Conservation (phyloP, 2,113 vertebrate genomes). For the Cyanoliseus patagonus region DNA sequence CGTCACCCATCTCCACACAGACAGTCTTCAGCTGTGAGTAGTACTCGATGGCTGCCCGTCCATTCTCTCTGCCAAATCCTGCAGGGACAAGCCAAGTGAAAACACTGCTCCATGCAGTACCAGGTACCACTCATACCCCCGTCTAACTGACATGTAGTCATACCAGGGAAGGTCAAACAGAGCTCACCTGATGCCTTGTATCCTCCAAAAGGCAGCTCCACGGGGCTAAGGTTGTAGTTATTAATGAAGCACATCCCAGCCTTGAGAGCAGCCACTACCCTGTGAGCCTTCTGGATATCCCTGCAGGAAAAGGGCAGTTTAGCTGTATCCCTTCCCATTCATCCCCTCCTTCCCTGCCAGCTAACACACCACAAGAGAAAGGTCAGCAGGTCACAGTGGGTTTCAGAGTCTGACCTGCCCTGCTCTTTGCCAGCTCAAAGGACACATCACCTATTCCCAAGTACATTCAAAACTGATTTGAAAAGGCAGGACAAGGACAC, state of each 20-base stretch:
- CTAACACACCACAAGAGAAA: neutral
- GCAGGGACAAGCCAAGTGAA: neutral
- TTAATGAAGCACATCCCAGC: slow-evolving; percentile 95
- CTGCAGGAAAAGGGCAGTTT: slow-evolving; percentile 61
- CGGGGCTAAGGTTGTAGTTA: slow-evolving; percentile 89
- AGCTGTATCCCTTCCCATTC: neutral
- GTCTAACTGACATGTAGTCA: accelerated
- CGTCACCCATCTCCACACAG: slow-evolving; percentile 92
- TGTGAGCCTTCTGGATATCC: slow-evolving; percentile 91
- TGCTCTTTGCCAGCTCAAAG: neutral
- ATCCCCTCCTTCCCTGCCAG: neutral
- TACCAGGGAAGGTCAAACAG: neutral
- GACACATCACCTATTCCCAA: neutral
- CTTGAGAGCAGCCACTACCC: slow-evolving; percentile 86
- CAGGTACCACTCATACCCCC: neutral
- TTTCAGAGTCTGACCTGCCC: neutral
- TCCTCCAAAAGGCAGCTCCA: slow-evolving; percentile 94
- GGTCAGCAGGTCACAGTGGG: neutral
- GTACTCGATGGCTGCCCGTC: slow-evolving; percentile 87
- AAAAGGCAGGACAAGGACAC: neutral
- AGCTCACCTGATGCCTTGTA: slow-evolving; percentile 94
- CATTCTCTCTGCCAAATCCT: slow-evolving; percentile 96
- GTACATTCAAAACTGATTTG: neutral
- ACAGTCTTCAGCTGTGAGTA: slow-evolving; percentile 96
- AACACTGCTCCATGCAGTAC: neutral